Evolutionary conservation across 2,113 vertebrate species (phyloP).

Genomic region (Grus americana): DNA sequence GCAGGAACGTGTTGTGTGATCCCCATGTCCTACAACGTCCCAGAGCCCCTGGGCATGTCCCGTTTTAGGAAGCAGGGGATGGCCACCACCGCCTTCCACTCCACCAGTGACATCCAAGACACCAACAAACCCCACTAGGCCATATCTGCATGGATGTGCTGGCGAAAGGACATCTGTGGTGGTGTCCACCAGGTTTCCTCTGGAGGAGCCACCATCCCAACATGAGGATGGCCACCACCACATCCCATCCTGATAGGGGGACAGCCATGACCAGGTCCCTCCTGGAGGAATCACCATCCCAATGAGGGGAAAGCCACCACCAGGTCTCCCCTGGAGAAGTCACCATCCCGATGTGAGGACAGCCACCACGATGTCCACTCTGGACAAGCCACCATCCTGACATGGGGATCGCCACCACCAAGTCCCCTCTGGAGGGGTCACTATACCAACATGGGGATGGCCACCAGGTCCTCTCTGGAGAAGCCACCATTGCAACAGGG

Average conservation of each 20-base stretch:
- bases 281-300: fast-evolving
- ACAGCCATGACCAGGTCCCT: neutral
- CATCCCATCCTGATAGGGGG: fast-evolving
- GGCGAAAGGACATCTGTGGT: neutral
- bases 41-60: neutral
- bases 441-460: too few species aligned
- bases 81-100: neutral
- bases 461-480: neutral
- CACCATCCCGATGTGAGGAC: fast-evolving
- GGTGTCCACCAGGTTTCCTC: neutral
- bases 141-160: neutral
- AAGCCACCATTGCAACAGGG: neutral
- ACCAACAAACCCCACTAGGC: neutral
- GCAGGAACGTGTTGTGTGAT: neutral
- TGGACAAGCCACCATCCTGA: fast-evolving
- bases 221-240: neutral
- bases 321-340: neutral
- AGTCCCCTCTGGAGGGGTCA: neutral
- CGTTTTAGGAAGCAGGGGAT: neutral
- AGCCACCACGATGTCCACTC: neutral
- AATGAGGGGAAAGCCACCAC: fast-evolving
- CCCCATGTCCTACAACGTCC: fast-evolving
- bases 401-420: neutral
- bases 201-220: neutral
- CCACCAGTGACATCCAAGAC: neutral